Evolutionary conservation across 2,888 invertebrate species (phyloP).

Genomic region (Mystacides longicornis): DNA sequence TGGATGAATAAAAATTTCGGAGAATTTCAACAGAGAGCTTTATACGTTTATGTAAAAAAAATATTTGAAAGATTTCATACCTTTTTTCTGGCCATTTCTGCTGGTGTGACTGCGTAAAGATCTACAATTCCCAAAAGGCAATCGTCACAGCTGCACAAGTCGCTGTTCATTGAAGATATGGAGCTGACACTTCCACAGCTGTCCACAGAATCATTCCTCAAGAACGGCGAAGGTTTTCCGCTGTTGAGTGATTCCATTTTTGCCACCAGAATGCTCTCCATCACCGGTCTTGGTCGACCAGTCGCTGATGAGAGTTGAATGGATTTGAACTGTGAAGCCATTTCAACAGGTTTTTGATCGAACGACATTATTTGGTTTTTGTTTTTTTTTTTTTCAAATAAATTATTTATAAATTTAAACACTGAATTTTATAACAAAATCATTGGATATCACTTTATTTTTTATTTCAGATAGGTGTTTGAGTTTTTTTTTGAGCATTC

Average conservation of each 20-base stretch:
- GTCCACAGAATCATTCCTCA: slow-evolving; percentile 71
- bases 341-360: slow-evolving; percentile 29
- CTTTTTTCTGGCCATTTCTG: slow-evolving; percentile 54
- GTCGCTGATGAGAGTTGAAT: slow-evolving; percentile 51
- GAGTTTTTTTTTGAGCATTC: too few relatives aligned
- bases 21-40: too few relatives aligned
- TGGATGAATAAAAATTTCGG: too few relatives aligned
- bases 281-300: slow-evolving; percentile 63
- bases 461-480: too few relatives aligned
- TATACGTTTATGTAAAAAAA: too few relatives aligned
- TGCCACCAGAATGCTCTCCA: slow-evolving; percentile 73
- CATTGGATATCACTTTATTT: too few relatives aligned
- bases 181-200: slow-evolving; percentile 66
- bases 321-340: slow-evolving; percentile 47
- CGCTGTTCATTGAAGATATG: slow-evolving; percentile 59
- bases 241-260: slow-evolving; percentile 70
- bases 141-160: slow-evolving; percentile 77
- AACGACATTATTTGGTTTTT: not conserved
- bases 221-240: slow-evolving; percentile 42
- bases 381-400: too few relatives aligned
- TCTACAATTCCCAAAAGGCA: slow-evolving; percentile 77
- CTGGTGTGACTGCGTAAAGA: slow-evolving; percentile 53
- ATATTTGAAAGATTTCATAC: too few relatives aligned
- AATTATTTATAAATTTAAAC: too few relatives aligned
- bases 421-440: too few relatives aligned